Percentiles rank a stretch among this genome's conserved stretches.
Conservation (phyloP, 2,888 invertebrate species). For the Nemoura dubitans region DNA sequence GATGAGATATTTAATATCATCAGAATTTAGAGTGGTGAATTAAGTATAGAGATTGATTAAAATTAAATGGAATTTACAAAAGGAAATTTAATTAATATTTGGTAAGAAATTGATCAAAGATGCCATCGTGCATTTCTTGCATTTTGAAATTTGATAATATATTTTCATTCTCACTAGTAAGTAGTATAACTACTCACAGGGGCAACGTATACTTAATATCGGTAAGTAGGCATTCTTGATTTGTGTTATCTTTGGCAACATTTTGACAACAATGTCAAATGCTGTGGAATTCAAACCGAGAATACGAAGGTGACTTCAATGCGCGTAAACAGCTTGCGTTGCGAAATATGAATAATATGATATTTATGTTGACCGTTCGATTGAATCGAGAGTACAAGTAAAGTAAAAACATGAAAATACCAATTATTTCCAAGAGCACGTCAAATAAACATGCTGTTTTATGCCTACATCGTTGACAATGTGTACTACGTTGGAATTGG, state of each 20-base stretch:
- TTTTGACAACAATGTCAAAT: too few species aligned
- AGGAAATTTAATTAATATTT: not conserved
- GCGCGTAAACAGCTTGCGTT: not conserved
- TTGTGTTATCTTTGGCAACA: too few species aligned
- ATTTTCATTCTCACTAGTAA: too few species aligned
- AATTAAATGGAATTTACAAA: not conserved
- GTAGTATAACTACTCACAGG: too few species aligned
- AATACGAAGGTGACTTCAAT: not conserved
- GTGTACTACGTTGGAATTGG: not conserved
- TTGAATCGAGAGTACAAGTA: not conserved
- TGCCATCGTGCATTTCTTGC: not conserved
- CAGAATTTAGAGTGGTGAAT: constrained; percentile 3
- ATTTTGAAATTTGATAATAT: not conserved
- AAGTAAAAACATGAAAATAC: not conserved
- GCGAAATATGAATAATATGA: not conserved
- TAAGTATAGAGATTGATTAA: not conserved
- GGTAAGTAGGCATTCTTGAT: too few species aligned
- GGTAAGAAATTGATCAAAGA: not conserved
- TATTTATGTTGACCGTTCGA: not conserved
- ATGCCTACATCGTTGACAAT: not conserved
- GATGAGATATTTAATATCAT: not conserved
- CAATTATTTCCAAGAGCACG: not conserved
- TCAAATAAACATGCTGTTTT: not conserved
- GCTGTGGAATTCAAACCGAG: not conserved
- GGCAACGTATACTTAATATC: too few species aligned